phyloP scores from a whole-genome alignment of 2,888 invertebrate genomes.

The Cataglyphis altisquamis region DNA sequence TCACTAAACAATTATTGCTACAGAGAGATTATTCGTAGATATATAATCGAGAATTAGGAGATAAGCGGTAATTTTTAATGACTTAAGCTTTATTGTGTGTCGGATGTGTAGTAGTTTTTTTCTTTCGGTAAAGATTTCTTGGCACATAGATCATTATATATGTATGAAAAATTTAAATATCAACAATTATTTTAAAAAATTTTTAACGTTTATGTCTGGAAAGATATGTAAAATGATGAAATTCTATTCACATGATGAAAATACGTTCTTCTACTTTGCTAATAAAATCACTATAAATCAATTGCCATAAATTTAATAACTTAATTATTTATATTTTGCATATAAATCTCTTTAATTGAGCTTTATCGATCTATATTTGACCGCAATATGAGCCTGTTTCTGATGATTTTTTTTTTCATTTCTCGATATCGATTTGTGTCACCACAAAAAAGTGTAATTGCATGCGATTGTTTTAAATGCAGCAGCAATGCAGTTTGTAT shows the following conservation, averaged over 20 bases:
- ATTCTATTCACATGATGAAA: not conserved
- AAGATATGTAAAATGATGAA: slow-evolving; percentile 16
- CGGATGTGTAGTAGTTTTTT: not conserved
- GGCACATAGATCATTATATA: not conserved
- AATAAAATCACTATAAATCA: slow-evolving; percentile 11
- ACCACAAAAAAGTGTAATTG: slow-evolving; percentile 34
- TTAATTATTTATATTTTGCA: slow-evolving; percentile 8
- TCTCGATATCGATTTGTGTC: slow-evolving; percentile 17
- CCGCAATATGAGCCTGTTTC: not conserved
- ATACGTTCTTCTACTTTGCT: not conserved
- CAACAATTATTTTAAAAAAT: not conserved
- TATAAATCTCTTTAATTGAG: slow-evolving; percentile 21
- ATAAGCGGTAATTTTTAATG: not conserved
- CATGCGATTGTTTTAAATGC: slow-evolving; percentile 50
- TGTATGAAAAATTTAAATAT: not conserved
- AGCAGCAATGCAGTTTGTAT: slow-evolving; percentile 22
- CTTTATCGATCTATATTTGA: not conserved
- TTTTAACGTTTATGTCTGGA: slow-evolving; percentile 16
- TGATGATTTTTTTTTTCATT: not conserved
- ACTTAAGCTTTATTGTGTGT: not conserved
- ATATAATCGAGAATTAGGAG: not conserved
- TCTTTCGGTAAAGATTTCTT: not conserved
- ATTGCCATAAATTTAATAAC: not conserved
- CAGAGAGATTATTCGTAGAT: not conserved
- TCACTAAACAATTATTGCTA: not conserved